Evolutionary conservation across 2,113 vertebrate genomes (phyloP), one percentile per base, ranked within the genome.

Genomic region (Dicerorhinus sumatrensis): DNA sequence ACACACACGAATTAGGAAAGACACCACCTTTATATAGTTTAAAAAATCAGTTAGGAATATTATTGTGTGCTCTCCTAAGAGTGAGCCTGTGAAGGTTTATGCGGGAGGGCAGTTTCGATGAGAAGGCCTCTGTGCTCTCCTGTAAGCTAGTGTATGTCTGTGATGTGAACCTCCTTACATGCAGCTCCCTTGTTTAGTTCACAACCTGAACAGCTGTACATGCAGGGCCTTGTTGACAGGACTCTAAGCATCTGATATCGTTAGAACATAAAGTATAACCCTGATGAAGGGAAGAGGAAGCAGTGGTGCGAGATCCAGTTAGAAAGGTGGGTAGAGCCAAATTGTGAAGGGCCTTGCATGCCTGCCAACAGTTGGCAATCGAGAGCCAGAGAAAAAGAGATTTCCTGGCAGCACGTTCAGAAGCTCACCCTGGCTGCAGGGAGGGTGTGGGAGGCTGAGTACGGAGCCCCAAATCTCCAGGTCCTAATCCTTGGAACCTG

Each of bases 391-490:
- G 51, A 1, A 46, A 12, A 8, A 48, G 17, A 14, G 23, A 11
- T 48, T 79, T 13, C 23, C 11, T 6, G 14, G 48, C 51, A 29
- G 36, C 60, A 48, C 4, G 17, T 46, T 11, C 31, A 29, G 48
- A 67, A 46, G 81, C 33, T 91, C 25, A 62, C 17, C 27, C 25
- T 5, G 31, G 51, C 88, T 42, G 60, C 70, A 69, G 51, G 42
- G 33, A 31, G 27, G 18, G 13, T 13, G 25, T 31, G 16, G 31
- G 20, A 56, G n/a, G 10, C 56, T 12, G 16, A 36, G 17, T 17
- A 14, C 1, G 5, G 36, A 3, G 54, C n/a, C 75, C 1, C 1
- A 20, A 65, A 46, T 9, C 36, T 3, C 21, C 31, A 58, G 5
- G 21, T 31, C 58, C 46, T 81, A 18, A 31, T 42, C 17, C 48